phyloP scores from a whole-genome alignment of 2,797 vertebrate species.

The Carcharodon carcharias region DNA sequence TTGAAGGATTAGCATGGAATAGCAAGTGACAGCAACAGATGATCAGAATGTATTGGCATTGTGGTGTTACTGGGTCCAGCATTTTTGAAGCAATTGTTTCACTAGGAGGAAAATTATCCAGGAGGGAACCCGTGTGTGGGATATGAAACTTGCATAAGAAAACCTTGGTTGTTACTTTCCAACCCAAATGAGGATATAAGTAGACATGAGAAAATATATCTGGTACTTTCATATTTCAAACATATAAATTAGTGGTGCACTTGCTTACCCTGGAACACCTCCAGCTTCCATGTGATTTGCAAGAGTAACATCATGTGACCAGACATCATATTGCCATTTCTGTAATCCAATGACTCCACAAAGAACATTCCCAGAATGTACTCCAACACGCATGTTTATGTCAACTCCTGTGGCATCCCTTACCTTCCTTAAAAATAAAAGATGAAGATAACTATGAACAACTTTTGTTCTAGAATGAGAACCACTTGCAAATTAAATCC shows the following conservation, averaged over 20 bases:
- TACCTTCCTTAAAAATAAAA: conserved; percentile 70
- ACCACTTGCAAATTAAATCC: background rate
- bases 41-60: background rate
- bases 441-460: background rate
- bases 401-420: conserved; percentile 88
- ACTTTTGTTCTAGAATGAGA: background rate
- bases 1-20: background rate
- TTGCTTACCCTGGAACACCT: conserved; percentile 87
- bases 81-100: background rate
- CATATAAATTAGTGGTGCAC: background rate
- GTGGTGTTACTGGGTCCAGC: background rate
- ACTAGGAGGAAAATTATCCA: background rate
- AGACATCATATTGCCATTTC: conserved; percentile 98
- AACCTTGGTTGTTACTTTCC: background rate
- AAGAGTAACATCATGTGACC: conserved; percentile 94
- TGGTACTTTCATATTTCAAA: background rate
- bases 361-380: conserved; percentile 93
- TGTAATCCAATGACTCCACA: conserved; percentile 92
- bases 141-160: background rate
- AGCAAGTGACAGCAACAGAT: background rate
- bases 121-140: background rate
- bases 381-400: conserved; percentile 95
- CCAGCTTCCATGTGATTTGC: conserved; percentile 98
- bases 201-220: background rate
- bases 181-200: background rate